These are phyloP conservation scores for Zenarchopterus dispar DNA, from an alignment of 2,797 vertebrate genomes.

Conservation along the genomic window DNA sequence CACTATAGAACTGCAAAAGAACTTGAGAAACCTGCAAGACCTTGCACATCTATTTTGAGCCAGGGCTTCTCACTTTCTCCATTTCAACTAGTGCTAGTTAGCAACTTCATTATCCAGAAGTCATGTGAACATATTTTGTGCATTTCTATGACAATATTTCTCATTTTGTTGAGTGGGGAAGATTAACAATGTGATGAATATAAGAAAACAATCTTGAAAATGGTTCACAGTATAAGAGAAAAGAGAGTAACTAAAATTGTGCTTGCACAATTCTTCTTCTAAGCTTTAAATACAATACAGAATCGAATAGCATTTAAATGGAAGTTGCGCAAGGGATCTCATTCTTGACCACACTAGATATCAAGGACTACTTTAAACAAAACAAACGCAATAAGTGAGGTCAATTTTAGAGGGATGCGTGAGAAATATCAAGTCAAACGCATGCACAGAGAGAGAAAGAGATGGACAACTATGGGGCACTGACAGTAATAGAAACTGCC, in stretches of 20 bases:
- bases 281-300: background rate
- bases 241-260: slow-evolving; percentile 63
- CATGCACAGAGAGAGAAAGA: slow-evolving; percentile 14
- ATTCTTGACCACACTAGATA: slow-evolving; percentile 20
- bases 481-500: slow-evolving; percentile 80
- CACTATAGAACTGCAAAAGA: slow-evolving; percentile 22
- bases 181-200: slow-evolving; percentile 37
- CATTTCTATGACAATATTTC: slow-evolving; percentile 64
- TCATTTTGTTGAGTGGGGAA: slow-evolving; percentile 38
- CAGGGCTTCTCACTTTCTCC: slow-evolving; percentile 77
- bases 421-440: slow-evolving; percentile 31
- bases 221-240: slow-evolving; percentile 57
- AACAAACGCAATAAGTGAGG: slow-evolving; percentile 26
- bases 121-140: slow-evolving; percentile 60
- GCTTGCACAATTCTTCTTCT: slow-evolving; percentile 44
- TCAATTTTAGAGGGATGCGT: slow-evolving; percentile 33
- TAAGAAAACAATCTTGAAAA: slow-evolving; percentile 54
- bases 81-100: slow-evolving; percentile 81
- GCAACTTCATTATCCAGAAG: slow-evolving; percentile 76
- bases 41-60: slow-evolving; percentile 81
- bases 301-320: slow-evolving; percentile 18
- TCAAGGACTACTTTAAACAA: slow-evolving; percentile 46
- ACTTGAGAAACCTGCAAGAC: slow-evolving; percentile 62
- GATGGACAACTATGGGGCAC: slow-evolving; percentile 28
- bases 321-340: too few relatives aligned